Percentiles rank a stretch among this genome's conserved stretches.
These are phyloP conservation scores for Mastomys coucha DNA, from an alignment of 2,113 vertebrate genomes.

Conservation along the genomic window DNA sequence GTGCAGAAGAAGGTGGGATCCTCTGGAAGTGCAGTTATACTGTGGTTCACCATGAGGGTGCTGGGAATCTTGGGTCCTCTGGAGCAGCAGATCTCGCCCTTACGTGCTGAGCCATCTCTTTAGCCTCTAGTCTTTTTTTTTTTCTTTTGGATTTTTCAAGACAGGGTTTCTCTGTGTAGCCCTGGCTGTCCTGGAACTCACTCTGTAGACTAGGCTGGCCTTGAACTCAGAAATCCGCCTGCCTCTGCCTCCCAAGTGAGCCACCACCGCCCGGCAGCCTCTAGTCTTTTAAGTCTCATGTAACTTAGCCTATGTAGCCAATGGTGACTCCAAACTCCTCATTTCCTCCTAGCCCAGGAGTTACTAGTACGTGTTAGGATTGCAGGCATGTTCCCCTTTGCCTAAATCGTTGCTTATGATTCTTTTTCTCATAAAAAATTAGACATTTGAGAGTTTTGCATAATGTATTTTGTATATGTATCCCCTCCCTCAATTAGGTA, in stretches of 20 bases:
- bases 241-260: too few relatives aligned
- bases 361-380: neutral
- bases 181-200: too few relatives aligned
- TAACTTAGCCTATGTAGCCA: neutral
- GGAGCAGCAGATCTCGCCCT: neutral
- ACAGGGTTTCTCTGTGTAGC: too few relatives aligned
- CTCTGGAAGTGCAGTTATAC: neutral
- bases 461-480: neutral
- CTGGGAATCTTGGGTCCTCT: neutral
- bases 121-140: too few relatives aligned
- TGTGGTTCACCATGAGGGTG: neutral
- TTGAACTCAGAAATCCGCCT: too few relatives aligned
- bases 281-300: neutral
- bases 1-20: neutral
- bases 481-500: neutral
- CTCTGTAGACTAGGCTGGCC: too few relatives aligned
- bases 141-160: too few relatives aligned
- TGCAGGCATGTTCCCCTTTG: neutral
- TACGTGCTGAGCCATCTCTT: neutral
- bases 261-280: too few relatives aligned
- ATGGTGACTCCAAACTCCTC: neutral
- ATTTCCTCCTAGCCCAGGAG: neutral
- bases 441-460: neutral
- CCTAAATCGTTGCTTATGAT: too few relatives aligned
- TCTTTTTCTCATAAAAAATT: neutral